These are phyloP conservation scores for Matsumurasca onukii DNA, from an alignment of 1,140 invertebrate genomes.

Conservation along the genomic window DNA sequence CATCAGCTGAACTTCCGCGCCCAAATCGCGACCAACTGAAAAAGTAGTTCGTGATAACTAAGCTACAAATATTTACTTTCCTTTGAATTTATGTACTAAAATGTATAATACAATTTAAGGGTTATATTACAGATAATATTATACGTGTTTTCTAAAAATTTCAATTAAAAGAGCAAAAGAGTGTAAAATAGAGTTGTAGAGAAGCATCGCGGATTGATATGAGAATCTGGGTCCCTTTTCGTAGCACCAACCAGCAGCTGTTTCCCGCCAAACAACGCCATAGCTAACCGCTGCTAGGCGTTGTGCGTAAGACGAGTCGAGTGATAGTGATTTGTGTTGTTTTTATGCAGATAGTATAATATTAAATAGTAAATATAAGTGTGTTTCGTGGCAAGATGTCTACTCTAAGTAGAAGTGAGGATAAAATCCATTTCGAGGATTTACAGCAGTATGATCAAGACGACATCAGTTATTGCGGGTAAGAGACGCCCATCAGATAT, in stretches of 20 bases:
- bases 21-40: no score
- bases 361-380: constrained; percentile 33
- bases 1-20: no score
- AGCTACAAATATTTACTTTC: no score
- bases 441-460: constrained; percentile 48
- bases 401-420: constrained; percentile 44
- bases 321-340: constrained; percentile 38
- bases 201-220: constrained; percentile 25
- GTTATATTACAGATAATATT: no score
- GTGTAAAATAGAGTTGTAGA: neutral
- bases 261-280: constrained; percentile 65
- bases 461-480: constrained; percentile 50
- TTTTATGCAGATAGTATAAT: constrained; percentile 36
- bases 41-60: no score
- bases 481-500: constrained; percentile 33
- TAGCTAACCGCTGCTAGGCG: constrained; percentile 57
- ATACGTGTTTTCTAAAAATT: neutral
- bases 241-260: constrained; percentile 53
- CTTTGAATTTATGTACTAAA: no score
- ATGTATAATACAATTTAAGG: no score
- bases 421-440: constrained; percentile 47
- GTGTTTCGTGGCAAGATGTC: constrained; percentile 43
- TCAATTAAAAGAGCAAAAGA: neutral
- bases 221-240: no score
- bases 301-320: constrained; percentile 39